Conservation (phyloP, 1,140 invertebrate genomes). For the Drosophila insularis region DNA sequence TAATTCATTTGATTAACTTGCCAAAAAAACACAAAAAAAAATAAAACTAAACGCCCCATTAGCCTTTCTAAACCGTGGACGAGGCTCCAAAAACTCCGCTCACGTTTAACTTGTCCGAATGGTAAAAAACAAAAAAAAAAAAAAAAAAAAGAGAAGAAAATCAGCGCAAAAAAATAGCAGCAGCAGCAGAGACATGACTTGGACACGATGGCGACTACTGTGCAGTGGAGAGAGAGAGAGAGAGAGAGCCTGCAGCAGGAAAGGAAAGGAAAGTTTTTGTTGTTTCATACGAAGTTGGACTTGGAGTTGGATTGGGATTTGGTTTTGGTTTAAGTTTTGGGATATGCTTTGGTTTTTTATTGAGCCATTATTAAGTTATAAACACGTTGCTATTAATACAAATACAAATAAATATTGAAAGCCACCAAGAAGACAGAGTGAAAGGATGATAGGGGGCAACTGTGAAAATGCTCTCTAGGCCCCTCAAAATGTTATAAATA, state of each 20-base stretch:
- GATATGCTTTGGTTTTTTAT: conserved; percentile 69
- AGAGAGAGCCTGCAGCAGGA: conserved; percentile 46
- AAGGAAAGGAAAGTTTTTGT: conserved; percentile 61
- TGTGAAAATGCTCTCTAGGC: conserved; percentile 1
- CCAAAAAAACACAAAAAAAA: conserved; percentile 24
- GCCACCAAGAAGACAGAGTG: conserved; percentile 24
- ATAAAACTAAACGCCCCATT: conserved; percentile 73
- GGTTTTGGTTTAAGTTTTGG: conserved; percentile 26
- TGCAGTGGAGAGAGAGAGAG: conserved; percentile 1
- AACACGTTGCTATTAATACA: conserved; percentile 79
- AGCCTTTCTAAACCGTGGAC: conserved; percentile 72
- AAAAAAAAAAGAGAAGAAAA: conserved; percentile 12
- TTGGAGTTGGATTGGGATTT: conserved; percentile 38
- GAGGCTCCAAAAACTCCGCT: conserved; percentile 54
- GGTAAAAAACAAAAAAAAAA: conserved; percentile 23
- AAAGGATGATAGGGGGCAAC: conserved; percentile 14
- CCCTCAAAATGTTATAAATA: conserved; percentile 2
- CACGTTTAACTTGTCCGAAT: conserved; percentile 75
- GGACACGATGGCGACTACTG: conserved; percentile 44
- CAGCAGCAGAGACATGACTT: conserved; percentile 36
- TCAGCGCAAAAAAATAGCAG: conserved; percentile 11
- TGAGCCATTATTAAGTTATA: conserved; percentile 80
- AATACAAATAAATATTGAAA: conserved; percentile 72
- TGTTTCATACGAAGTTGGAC: conserved; percentile 6
- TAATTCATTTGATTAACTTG: conserved; percentile 79